Conservation (phyloP, 1,140 invertebrate species). For the Nasonia vitripennis region DNA sequence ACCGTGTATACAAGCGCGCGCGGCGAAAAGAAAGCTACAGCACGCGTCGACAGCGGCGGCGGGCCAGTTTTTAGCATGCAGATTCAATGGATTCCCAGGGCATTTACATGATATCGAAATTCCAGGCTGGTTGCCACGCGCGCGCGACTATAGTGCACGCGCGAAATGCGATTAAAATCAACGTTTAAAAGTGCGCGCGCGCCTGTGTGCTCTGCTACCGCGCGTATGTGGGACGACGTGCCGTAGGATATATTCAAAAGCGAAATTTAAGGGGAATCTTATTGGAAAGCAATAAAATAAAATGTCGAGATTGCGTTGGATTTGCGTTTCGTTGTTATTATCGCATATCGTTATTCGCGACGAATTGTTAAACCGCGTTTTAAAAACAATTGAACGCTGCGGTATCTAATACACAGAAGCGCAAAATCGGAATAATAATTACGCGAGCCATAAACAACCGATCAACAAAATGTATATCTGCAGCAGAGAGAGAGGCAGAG, state of each 20-base stretch:
- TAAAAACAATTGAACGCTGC: too few species aligned
- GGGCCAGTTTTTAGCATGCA: slow-evolving; percentile 39
- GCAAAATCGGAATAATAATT: not conserved
- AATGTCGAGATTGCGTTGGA: too few species aligned
- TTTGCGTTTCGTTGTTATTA: too few species aligned
- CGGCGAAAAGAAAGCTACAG: not conserved
- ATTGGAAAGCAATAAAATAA: too few species aligned
- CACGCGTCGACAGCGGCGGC: not conserved
- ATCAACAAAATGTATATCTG: not conserved
- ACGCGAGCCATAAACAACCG: not conserved
- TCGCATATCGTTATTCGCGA: too few species aligned
- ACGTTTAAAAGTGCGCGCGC: slow-evolving; percentile 26
- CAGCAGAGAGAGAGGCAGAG: not conserved
- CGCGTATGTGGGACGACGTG: not conserved
- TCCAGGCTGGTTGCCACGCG: slow-evolving; percentile 19
- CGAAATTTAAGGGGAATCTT: too few species aligned
- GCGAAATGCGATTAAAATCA: slow-evolving; percentile 55
- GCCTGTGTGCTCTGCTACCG: not conserved
- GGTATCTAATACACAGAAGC: too few species aligned
- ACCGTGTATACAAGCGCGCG: not conserved
- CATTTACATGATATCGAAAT: slow-evolving; percentile 57
- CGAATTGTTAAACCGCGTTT: too few species aligned
- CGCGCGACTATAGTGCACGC: not conserved
- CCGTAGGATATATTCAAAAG: not conserved
- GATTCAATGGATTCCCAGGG: slow-evolving; percentile 10